These are phyloP conservation scores for Brachionus koreanus DNA, from an alignment of 1,140 invertebrate genomes.

Conservation along the genomic window DNA sequence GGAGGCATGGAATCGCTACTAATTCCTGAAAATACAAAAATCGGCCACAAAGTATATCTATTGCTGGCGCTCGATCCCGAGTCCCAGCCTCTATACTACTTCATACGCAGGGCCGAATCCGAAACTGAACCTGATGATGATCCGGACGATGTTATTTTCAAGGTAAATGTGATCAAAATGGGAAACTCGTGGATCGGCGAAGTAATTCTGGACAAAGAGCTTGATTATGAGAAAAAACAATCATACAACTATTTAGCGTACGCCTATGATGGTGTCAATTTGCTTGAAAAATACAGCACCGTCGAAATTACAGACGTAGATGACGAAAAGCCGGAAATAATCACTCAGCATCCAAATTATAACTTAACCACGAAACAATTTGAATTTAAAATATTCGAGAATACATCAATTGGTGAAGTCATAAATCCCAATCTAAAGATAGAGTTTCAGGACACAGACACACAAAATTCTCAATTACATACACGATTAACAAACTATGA, in stretches of 20 bases:
- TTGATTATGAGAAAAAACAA: constrained; percentile 41
- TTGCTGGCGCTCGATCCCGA: constrained; percentile 29
- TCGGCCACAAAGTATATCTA: background rate
- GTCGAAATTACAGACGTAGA: constrained; percentile 36
- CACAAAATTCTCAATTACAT: constrained; percentile 6
- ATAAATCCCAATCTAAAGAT: background rate
- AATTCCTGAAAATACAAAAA: constrained; percentile 8
- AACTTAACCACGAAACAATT: background rate
- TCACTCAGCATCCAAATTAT: background rate
- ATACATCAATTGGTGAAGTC: constrained; percentile 20
- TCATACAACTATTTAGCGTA: constrained; percentile 19
- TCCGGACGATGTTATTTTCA: constrained; percentile 25
- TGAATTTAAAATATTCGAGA: constrained; percentile 36
- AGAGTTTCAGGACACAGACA: constrained; percentile 1
- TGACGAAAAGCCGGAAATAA: constrained; percentile 32
- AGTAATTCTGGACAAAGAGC: constrained; percentile 22
- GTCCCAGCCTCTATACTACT: constrained; percentile 8
- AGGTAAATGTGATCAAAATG: constrained; percentile 11
- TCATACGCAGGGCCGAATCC: constrained; percentile 17
- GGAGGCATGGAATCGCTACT: background rate
- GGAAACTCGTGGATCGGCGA: constrained; percentile 31
- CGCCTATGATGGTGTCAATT: constrained; percentile 22
- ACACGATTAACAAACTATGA: background rate
- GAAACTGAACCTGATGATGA: background rate
- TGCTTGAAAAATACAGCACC: constrained; percentile 39